phyloP scores from a whole-genome alignment of 2,888 invertebrate species.

The Ophonus ardosiacus region DNA sequence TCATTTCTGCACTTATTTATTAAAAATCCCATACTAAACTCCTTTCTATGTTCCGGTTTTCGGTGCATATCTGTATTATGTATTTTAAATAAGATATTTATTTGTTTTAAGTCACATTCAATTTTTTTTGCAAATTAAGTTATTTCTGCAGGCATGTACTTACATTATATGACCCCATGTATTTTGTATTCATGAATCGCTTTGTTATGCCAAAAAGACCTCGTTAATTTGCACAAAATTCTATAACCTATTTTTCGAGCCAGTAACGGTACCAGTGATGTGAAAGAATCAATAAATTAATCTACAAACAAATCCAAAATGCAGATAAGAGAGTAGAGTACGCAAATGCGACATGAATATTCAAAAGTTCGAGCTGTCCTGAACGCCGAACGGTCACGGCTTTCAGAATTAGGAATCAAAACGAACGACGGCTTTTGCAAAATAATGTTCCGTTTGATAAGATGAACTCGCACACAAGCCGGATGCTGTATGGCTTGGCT shows the following conservation, averaged over 20 bases:
- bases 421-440: constrained; percentile 52
- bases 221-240: constrained; percentile 41
- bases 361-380: constrained; percentile 46
- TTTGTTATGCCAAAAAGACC: neutral
- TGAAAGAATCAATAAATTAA: constrained; percentile 61
- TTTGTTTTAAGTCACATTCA: too few relatives aligned
- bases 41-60: too few relatives aligned
- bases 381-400: constrained; percentile 22
- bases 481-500: neutral
- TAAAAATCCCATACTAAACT: too few relatives aligned
- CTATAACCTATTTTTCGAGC: constrained; percentile 40
- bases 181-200: constrained; percentile 11
- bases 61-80: too few relatives aligned
- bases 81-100: too few relatives aligned
- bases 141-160: neutral
- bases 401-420: constrained; percentile 60
- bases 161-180: neutral
- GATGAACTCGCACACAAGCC: constrained; percentile 22
- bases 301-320: constrained; percentile 60
- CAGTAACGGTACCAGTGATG: constrained; percentile 46
- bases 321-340: constrained; percentile 63
- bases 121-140: neutral
- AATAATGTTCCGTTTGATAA: constrained; percentile 55
- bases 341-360: constrained; percentile 61
- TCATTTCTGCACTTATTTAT: too few relatives aligned